Base-by-base conservation (phyloP, 1,140 invertebrate species). In the Maconellicoccus hirsutus region DNA sequence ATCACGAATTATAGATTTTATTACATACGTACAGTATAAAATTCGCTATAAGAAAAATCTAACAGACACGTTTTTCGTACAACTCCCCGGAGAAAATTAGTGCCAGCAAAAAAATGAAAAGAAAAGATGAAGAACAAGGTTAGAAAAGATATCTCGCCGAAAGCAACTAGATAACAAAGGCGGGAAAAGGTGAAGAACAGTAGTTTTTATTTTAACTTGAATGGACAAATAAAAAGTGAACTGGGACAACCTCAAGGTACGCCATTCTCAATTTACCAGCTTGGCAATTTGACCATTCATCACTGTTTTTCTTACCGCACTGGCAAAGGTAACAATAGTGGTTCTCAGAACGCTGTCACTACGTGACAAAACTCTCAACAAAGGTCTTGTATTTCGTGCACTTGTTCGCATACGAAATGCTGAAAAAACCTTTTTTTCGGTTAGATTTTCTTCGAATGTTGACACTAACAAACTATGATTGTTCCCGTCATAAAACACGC, bases 221-320 rank as follows among this genome's bases (percentile, higher is more conserved):
- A 66, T 66, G 61, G 61, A 66, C 61, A 26, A 22, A 66, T 66
- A 26, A 66, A 66, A 66, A 66, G 61, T 66, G 61, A 66, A 66
- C 61, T 66, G 61, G 61, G 61, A 66, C 61, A 66, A 66, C 61
- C 61, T 66, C 61, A 26, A 66, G 61, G 61, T 66, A 66, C 25
- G 61, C 61, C 61, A 66, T 66, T 66, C 61, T 66, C 61, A 66
- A 66, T 66, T 66, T 66, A 66, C 61, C 21, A 66, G 25, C 22
- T 66, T 66, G 61, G 61, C 61, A 66, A 66, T 66, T 66, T 66
- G 61, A 66, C 61, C 61, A 66, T 66, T 66, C 61, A 66, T 66
- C 61, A 66, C 61, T 26, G 22, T 66, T 66, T 66, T 66, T 66
- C 61, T 26, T 16, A 8, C 61, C 2, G 21, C 25, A 23, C 25